Evolutionary conservation across 2,797 vertebrate genomes (phyloP).

Genomic region (Pachyuromys duprasi): DNA sequence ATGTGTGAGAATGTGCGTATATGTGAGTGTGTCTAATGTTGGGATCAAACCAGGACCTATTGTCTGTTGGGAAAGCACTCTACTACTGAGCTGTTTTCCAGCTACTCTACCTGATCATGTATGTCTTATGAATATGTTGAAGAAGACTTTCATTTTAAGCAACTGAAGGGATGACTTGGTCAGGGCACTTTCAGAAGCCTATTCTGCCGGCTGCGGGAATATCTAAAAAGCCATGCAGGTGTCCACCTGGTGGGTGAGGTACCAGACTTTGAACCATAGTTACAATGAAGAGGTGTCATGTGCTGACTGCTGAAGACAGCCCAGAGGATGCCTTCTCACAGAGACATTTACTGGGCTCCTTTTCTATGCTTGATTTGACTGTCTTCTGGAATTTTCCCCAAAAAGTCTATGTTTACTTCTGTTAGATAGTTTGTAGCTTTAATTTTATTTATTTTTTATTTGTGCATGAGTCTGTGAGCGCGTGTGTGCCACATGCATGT

Average conservation of each 20-base stretch:
- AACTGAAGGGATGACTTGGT: not conserved
- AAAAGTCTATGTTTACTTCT: not conserved
- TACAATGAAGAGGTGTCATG: not conserved
- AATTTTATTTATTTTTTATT: not conserved
- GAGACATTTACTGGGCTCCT: not conserved
- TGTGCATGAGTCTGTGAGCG: not conserved
- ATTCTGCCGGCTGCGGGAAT: not conserved
- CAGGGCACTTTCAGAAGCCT: not conserved
- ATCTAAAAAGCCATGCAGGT: not conserved
- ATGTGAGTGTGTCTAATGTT: not conserved
- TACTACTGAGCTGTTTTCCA: not conserved
- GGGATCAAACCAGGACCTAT: not conserved
- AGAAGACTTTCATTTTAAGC: not conserved
- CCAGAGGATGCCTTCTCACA: not conserved
- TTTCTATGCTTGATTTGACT: not conserved
- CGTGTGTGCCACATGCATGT: no score
- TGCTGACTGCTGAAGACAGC: not conserved
- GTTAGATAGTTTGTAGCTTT: not conserved
- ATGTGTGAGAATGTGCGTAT: not conserved
- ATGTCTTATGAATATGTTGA: not conserved
- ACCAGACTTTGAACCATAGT: not conserved
- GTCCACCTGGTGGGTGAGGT: not conserved
- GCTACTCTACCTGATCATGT: not conserved
- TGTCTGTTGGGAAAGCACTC: not conserved
- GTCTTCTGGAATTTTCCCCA: not conserved